Base-by-base conservation (phyloP, 2,113 vertebrate species). In the Oxygymnocypris stewartii region DNA sequence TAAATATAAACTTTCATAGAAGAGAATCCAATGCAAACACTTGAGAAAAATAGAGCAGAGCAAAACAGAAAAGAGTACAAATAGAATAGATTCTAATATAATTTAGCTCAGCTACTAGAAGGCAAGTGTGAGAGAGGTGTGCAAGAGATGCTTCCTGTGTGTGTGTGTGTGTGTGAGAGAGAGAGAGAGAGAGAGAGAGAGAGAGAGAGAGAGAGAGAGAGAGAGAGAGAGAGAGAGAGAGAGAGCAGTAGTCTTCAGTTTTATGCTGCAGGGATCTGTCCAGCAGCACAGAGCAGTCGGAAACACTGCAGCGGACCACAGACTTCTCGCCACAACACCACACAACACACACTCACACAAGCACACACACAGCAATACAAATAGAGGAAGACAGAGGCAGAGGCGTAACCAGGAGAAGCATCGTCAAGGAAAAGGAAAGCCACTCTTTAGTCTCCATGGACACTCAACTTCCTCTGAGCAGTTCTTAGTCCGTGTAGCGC, bases 181-280 rank as follows among this genome's bases (percentile, higher is more conserved):
- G 57, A n/a, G 31, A 42, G 69, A 37, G 25, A 86, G 69, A 37
- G 40, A 78, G 83, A 76, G 51, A 42, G 67, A 40, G 78, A 76
- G 69, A 79, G 79, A 75, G 76, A 78, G 85, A 75, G 76, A 67
- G 74, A 59, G 67, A 49, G 69, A 25, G 80, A 76, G 84, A 82
- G 90, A 84, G 87, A 88, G 90, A 88, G 88, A 54, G 82, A 90
- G 88, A 82, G 89, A 88, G 84, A 87, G 80, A 77, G 92, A 74
- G 86, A 11, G 85, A 91, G 54, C 3, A 40, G 83, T 83, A 87
- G 76, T 88, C 85, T 85, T 88, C 87, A 20, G 18, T 88, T 91
- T 84, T 89, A 90, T 93, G 91, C 92, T 92, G 93, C 84, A 92
- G 91, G 88, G 90, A 92, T 91, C 91, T 91, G 89, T 90, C 90